phyloP scores from a whole-genome alignment of 2,113 vertebrate species.

The Barnardius zonarius region DNA sequence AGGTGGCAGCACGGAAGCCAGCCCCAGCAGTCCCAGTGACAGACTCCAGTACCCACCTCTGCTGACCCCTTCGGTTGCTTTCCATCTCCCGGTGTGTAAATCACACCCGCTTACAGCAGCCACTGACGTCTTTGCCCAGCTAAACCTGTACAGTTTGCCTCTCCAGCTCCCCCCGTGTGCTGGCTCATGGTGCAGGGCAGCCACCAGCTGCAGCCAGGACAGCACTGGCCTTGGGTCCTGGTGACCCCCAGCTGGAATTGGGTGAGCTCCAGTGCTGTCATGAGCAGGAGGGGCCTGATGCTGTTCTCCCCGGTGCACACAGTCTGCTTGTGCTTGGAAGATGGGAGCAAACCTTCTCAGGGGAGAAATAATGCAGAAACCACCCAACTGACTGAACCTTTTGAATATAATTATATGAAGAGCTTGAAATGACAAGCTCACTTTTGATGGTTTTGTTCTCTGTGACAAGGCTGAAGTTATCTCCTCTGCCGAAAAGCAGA shows the following conservation, averaged over 20 bases:
- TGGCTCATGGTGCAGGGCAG: background rate
- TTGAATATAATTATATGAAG: slow-evolving; percentile 46
- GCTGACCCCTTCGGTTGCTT: background rate
- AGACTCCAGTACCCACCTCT: background rate
- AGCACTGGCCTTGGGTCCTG: accelerated
- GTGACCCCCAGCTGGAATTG: background rate
- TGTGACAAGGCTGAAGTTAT: slow-evolving; percentile 64
- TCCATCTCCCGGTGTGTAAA: background rate
- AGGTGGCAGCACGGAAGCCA: background rate
- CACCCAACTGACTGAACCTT: slow-evolving; percentile 23
- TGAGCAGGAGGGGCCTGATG: background rate
- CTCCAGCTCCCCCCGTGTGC: accelerated
- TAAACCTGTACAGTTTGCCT: accelerated
- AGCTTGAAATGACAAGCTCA: slow-evolving; percentile 60
- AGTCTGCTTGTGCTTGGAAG: background rate
- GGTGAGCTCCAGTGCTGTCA: background rate
- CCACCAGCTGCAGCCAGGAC: background rate
- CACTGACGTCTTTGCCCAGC: background rate
- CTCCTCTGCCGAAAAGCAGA: slow-evolving; percentile 56
- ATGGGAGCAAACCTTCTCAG: background rate
- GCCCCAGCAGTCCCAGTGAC: background rate
- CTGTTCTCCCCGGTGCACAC: background rate
- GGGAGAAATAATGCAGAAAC: slow-evolving; percentile 12
- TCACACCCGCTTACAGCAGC: background rate
- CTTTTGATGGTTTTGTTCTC: slow-evolving; percentile 65